Evolutionary conservation across 2,888 invertebrate species (phyloP).

Genomic region (Spodoptera littoralis): DNA sequence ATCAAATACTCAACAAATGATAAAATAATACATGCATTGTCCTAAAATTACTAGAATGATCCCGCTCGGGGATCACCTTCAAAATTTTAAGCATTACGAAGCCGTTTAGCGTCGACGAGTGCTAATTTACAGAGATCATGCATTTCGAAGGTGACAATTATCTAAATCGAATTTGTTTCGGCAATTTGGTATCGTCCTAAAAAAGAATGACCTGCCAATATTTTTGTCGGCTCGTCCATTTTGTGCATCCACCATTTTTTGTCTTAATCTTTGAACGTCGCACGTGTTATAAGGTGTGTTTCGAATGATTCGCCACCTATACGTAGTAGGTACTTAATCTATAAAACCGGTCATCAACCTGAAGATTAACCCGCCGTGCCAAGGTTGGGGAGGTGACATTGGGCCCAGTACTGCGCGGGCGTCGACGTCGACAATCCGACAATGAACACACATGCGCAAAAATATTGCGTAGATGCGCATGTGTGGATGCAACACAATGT

Average conservation of each 20-base stretch:
- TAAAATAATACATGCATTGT: slow-evolving; percentile 2
- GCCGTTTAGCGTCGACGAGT: slow-evolving; percentile 19
- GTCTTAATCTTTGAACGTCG: slow-evolving; percentile 4
- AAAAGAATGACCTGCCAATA: slow-evolving; percentile 1
- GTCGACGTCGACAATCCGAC: slow-evolving; percentile 53
- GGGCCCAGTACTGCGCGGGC: slow-evolving; percentile 69
- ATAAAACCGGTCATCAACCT: slow-evolving; percentile 74
- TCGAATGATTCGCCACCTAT: slow-evolving; percentile 35
- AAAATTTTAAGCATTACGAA: slow-evolving; percentile 29
- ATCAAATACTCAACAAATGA: no score
- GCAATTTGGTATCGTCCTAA: slow-evolving; percentile 13
- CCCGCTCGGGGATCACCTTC: slow-evolving; percentile 43
- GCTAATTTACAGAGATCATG: slow-evolving; percentile 40
- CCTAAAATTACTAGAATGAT: slow-evolving; percentile 25
- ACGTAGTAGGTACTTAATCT: slow-evolving; percentile 54
- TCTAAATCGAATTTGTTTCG: slow-evolving; percentile 16
- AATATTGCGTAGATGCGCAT: slow-evolving; percentile 13
- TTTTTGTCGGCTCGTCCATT: slow-evolving; percentile 7
- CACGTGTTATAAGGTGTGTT: slow-evolving; percentile 28
- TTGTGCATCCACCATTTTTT: slow-evolving; percentile 5
- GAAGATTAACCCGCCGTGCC: slow-evolving; percentile 69
- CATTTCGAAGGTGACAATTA: slow-evolving; percentile 39
- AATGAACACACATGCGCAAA: slow-evolving; percentile 41
- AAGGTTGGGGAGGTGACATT: slow-evolving; percentile 81
- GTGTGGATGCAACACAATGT: slow-evolving; percentile 8